Evolutionary conservation across 2,888 invertebrate genomes (phyloP).

Genomic region (Litoditis marina): DNA sequence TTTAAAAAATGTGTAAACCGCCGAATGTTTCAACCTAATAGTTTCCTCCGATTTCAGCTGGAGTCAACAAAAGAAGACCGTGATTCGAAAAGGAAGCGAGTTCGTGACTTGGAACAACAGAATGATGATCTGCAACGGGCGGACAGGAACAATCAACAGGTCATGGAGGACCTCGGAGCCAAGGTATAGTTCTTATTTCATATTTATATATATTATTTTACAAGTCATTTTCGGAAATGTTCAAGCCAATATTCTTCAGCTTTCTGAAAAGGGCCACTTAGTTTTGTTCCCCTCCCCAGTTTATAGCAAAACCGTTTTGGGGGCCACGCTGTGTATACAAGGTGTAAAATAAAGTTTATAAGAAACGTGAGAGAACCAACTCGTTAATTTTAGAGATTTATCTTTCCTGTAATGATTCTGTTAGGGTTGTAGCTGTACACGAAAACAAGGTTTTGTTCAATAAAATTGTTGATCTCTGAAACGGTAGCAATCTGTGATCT

Average conservation of each 20-base stretch:
- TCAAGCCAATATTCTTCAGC: not conserved
- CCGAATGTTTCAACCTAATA: not conserved
- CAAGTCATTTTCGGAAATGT: not conserved
- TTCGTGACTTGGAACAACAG: constrained; percentile 30
- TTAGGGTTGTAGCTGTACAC: too few relatives aligned
- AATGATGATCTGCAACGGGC: constrained; percentile 35
- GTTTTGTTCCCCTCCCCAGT: too few relatives aligned
- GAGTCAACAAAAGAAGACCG: not conserved
- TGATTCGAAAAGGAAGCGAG: constrained; percentile 13
- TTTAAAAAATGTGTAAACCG: too few relatives aligned
- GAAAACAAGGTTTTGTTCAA: too few relatives aligned
- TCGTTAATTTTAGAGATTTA: too few relatives aligned
- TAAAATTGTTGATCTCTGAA: too few relatives aligned
- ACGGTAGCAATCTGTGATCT: too few relatives aligned
- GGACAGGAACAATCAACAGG: constrained; percentile 33
- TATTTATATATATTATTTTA: not conserved
- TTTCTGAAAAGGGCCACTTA: not conserved
- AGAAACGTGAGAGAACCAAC: too few relatives aligned
- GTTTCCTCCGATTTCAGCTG: not conserved
- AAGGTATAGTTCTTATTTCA: constrained; percentile 5
- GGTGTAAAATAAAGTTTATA: too few relatives aligned
- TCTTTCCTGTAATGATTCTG: too few relatives aligned
- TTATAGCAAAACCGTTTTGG: too few relatives aligned
- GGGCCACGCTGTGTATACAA: too few relatives aligned
- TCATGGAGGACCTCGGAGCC: constrained; percentile 21